Evolutionary conservation across 2,797 vertebrate species (phyloP), one percentile per base, ranked within the genome.

Genomic region (Channa striata): DNA sequence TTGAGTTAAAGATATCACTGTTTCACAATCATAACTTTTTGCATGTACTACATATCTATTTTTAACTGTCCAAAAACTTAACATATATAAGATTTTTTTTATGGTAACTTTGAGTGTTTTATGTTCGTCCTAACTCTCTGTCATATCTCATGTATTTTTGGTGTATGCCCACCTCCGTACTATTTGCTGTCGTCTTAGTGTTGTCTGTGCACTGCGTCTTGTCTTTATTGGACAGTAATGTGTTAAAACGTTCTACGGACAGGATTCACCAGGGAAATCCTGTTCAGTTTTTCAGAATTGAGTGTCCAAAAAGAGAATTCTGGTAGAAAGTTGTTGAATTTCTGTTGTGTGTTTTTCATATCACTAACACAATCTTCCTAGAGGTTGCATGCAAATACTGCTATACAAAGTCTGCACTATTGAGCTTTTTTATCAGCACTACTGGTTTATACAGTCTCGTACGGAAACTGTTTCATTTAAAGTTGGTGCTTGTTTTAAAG

Each of bases 381-480:
- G 19, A 68, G 9, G 33, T 39, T 78, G 85, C 88, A 90, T 89
- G 87, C 57, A 23, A 34, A 53, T 2, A 14, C 48, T 13, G 42
- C 14, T 14, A 17, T 61, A 51, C 17, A 30, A 30, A 30, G 25
- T 46, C 8, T 62, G n/a, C 25, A 33, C n/a, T 40, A 30, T 57
- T 23, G 34, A 33, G 68, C 60, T 65, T 68, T 75, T 72, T 36
- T 59, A 74, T 77, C 7, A 42, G 66, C 19, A 56, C 39, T 19
- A 30, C 40, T 34, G 6, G 68, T 77, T 83, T 82, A 66, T 64
- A 59, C 52, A 78, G 40, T 68, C 68, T 56, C 80, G 23, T 63
- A 75, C 56, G 70, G 64, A 78, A 30, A 42, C 70, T 47, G 52
- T 62, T 57, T n/a, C 34, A 17, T 16, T 44, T 47, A 13, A 4